These are phyloP conservation scores for Fringilla coelebs DNA, from an alignment of 2,797 vertebrate genomes.

Conservation along the genomic window DNA sequence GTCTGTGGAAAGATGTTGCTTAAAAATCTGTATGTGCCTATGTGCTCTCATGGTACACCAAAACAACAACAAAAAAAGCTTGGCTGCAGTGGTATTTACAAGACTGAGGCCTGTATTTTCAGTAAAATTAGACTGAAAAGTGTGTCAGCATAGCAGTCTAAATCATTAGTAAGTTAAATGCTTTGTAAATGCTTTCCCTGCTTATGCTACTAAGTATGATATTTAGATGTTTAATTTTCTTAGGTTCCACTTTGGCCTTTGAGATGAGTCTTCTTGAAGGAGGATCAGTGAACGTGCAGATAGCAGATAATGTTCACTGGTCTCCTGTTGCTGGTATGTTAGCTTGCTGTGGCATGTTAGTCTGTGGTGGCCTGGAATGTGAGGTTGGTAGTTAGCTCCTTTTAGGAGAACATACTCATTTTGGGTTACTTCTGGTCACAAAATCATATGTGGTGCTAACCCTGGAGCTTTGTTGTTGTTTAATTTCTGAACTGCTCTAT, in stretches of 20 bases:
- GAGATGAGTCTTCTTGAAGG: neutral
- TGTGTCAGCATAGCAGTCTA: neutral
- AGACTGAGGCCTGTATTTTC: neutral
- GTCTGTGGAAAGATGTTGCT: neutral
- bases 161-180: neutral
- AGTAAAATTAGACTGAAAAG: neutral
- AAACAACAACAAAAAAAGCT: neutral
- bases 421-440: slow-evolving; percentile 19
- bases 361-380: neutral
- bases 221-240: neutral
- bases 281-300: neutral
- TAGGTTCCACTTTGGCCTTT: neutral
- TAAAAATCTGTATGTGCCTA: neutral
- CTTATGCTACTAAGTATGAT: neutral
- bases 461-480: neutral
- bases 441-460: neutral
- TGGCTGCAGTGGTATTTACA: neutral
- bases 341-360: neutral
- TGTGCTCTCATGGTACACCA: neutral
- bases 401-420: neutral
- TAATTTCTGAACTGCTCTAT: neutral
- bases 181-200: neutral
- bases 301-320: neutral
- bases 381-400: neutral
- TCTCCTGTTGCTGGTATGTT: neutral